These are phyloP conservation scores for Psittacara wagleri DNA, from an alignment of 2,113 vertebrate genomes.

Conservation along the genomic window DNA sequence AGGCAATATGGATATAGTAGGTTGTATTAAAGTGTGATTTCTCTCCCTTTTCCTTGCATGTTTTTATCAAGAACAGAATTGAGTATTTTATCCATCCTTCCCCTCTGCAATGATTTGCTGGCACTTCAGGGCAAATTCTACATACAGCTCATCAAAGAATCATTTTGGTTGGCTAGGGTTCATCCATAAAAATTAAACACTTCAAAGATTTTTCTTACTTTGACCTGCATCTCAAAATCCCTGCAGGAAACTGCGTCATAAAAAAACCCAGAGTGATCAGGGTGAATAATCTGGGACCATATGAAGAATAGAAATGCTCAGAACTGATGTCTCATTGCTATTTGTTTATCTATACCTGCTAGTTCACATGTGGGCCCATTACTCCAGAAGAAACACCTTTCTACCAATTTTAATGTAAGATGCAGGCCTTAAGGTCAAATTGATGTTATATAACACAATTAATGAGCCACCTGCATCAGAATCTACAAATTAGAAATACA, in stretches of 20 bases:
- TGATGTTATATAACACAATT: neutral
- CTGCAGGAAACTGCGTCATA: neutral
- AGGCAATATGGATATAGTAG: neutral
- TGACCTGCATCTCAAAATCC: constrained; percentile 13
- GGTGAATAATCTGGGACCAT: neutral
- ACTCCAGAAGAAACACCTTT: neutral
- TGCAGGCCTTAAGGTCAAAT: neutral
- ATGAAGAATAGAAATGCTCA: neutral
- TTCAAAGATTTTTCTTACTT: constrained; percentile 37
- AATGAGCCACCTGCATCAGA: neutral
- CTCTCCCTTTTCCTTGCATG: neutral
- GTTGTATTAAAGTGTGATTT: neutral
- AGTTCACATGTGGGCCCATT: neutral
- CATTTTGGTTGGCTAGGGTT: neutral
- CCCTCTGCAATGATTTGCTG: neutral
- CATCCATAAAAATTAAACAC: constrained; percentile 3
- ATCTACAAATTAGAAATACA: neutral
- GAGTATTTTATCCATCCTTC: neutral
- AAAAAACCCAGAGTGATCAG: neutral
- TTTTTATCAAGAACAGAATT: neutral
- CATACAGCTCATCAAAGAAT: neutral
- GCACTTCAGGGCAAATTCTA: constrained; percentile 5
- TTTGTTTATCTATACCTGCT: neutral
- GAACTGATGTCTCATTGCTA: neutral
- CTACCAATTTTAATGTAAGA: neutral